Percentiles rank a stretch among this genome's conserved stretches.
phyloP scores from a whole-genome alignment of 2,113 vertebrate genomes.

The Chaetodon auriga region DNA sequence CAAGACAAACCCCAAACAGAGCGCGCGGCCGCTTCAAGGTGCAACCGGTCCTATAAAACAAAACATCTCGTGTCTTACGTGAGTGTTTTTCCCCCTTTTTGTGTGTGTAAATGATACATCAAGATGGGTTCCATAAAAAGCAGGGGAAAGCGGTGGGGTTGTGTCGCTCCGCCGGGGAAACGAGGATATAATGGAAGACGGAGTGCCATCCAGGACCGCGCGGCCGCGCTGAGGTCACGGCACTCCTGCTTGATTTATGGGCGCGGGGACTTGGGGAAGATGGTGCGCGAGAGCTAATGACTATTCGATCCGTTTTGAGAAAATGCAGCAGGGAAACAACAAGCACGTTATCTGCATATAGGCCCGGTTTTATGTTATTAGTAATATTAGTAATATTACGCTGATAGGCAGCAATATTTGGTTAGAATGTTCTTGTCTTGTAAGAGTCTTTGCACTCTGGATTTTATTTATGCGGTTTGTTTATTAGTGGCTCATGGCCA shows the following conservation, averaged over 20 bases:
- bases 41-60: constrained; percentile 60
- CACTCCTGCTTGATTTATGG: constrained; percentile 84
- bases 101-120: constrained; percentile 72
- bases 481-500: neutral
- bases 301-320: constrained; percentile 82
- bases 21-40: constrained; percentile 28
- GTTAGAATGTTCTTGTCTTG: neutral
- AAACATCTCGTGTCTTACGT: constrained; percentile 56
- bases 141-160: constrained; percentile 68
- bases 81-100: constrained; percentile 19
- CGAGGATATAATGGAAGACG: constrained; percentile 83
- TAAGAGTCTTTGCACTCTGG: neutral
- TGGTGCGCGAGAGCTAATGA: constrained; percentile 85
- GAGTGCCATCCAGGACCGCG: constrained; percentile 81
- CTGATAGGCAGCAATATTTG: constrained; percentile 17
- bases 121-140: constrained; percentile 46
- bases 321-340: constrained; percentile 72
- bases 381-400: constrained; percentile 25
- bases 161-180: constrained; percentile 80
- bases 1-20: constrained; percentile 45
- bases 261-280: constrained; percentile 83
- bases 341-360: constrained; percentile 64
- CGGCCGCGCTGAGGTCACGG: constrained; percentile 85
- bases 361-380: constrained; percentile 51
- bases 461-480: constrained; percentile 13